Percentiles rank a stretch among this genome's conserved stretches.
Conservation (phyloP, 2,888 invertebrate genomes). For the Sphecodes monilicornis region DNA sequence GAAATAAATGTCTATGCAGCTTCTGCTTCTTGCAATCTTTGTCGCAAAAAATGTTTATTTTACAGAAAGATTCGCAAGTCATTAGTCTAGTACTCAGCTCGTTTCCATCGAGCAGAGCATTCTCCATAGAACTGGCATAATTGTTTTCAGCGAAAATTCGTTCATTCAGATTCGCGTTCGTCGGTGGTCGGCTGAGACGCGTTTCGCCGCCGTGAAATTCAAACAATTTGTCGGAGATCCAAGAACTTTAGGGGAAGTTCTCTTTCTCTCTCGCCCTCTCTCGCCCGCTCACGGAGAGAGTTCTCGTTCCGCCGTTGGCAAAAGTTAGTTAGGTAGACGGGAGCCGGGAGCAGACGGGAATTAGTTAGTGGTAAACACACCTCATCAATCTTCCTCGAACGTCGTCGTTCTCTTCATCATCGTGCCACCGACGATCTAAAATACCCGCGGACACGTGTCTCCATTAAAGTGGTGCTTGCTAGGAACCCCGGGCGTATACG, state of each 20-base stretch:
- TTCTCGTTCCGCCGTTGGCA: slow-evolving; percentile 37
- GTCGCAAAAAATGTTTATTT: background rate
- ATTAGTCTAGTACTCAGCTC: background rate
- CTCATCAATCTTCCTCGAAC: slow-evolving; percentile 82
- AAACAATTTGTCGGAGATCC: slow-evolving; percentile 69
- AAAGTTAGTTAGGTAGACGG: slow-evolving; percentile 60
- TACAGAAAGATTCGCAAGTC: background rate
- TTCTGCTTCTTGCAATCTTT: too few relatives aligned
- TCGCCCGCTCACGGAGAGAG: background rate
- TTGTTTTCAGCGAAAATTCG: background rate
- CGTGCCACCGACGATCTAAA: slow-evolving; percentile 75
- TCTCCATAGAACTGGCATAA: background rate
- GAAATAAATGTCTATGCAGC: too few relatives aligned
- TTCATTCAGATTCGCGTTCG: background rate
- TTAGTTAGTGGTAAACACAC: slow-evolving; percentile 79
- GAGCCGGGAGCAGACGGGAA: slow-evolving; percentile 53
- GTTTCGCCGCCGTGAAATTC: slow-evolving; percentile 55
- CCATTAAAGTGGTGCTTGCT: slow-evolving; percentile 72
- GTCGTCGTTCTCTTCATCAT: slow-evolving; percentile 73
- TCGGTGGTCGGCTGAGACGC: background rate
- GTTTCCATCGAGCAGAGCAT: background rate
- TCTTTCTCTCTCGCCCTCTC: background rate
- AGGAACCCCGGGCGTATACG: slow-evolving; percentile 33
- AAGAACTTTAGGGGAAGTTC: slow-evolving; percentile 15
- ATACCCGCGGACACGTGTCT: slow-evolving; percentile 79